phyloP scores from a whole-genome alignment of 2,797 vertebrate genomes.

The Sebastes vulpes region DNA sequence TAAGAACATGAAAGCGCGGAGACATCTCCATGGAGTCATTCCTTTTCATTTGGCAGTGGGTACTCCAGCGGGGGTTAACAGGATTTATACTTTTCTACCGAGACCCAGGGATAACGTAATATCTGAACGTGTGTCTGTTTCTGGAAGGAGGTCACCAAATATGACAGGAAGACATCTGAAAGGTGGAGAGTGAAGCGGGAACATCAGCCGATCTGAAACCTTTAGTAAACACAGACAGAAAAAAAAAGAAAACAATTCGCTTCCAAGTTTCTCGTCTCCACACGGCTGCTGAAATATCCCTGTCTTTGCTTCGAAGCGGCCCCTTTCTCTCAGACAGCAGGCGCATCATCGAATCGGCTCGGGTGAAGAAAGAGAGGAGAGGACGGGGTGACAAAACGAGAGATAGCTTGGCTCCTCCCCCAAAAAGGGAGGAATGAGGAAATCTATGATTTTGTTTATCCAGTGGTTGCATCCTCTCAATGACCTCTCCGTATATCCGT shows the following conservation, averaged over 20 bases:
- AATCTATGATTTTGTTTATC: constrained; percentile 56
- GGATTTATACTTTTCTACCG: background rate
- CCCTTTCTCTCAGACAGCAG: constrained; percentile 30
- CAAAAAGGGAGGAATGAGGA: constrained; percentile 41
- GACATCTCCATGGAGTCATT: constrained; percentile 5
- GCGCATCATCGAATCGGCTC: constrained; percentile 16
- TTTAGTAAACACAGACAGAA: constrained; percentile 59
- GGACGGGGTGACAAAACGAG: constrained; percentile 15
- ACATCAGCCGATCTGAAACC: constrained; percentile 26
- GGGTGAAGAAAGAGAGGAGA: constrained; percentile 12
- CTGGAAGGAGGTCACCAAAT: constrained; percentile 49
- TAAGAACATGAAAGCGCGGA: constrained; percentile 17
- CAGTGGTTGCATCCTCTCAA: constrained; percentile 72
- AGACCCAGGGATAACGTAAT: constrained; percentile 18
- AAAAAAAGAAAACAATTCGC: constrained; percentile 16
- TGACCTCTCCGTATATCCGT: constrained; percentile 8
- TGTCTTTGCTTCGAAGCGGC: background rate
- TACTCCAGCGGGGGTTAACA: constrained; percentile 20
- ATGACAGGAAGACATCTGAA: constrained; percentile 75
- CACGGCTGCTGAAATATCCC: constrained; percentile 10
- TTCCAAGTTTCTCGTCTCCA: constrained; percentile 24
- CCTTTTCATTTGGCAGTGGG: constrained; percentile 39
- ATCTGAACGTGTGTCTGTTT: constrained; percentile 25
- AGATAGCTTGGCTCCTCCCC: constrained; percentile 23
- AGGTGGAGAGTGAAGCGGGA: constrained; percentile 28